Evolutionary conservation across 2,113 vertebrate genomes (phyloP), one percentile per base, ranked within the genome.

Genomic region (Macrotus californicus): DNA sequence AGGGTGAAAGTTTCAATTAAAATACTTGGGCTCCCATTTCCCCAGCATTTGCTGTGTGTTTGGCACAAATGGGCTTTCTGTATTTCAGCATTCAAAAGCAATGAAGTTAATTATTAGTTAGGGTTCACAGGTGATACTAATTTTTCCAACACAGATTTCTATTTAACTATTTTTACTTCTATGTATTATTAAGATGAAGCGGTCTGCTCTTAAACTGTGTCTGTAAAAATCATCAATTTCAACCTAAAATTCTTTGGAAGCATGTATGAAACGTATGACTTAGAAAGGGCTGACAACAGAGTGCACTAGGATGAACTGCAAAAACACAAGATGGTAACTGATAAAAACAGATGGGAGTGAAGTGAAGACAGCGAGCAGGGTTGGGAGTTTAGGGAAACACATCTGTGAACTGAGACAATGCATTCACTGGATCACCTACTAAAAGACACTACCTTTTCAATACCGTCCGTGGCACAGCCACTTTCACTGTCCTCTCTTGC

Each of bases 1-100:
- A 96, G 83, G 86, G 96, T 97, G 96, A 96, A 96, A 88, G 96
- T 85, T 95, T 96, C 95, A 95, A 85, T 96, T 95, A 94, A 95
- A 96, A 89, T 95, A 95, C 79, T 48, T 93, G 91, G 95, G 80
- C 92, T 94, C 96, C 97, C 97, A 93, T 93, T 90, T 96, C 96
- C 97, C 97, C 97, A 95, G 76, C 77, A 97, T 95, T 89, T 94
- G 93, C 84, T 90, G 87, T 90, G 90, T 96, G 87, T 94, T 26
- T 96, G 92, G 91, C 88, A 97, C 87, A 92, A 93, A 96, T n/a
- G 61, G 85, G 61, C 86, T 93, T 92, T 94, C 86, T 86, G 39
- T n/a, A 94, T 95, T 94, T 94, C 70, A 93, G 61, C 82, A 96
- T 76, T 96, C 88, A 91, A 95, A 90, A 83, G 48, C 83, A 95